These are phyloP conservation scores for Drosophila lini DNA, from an alignment of 1,140 invertebrate genomes.

Conservation along the genomic window DNA sequence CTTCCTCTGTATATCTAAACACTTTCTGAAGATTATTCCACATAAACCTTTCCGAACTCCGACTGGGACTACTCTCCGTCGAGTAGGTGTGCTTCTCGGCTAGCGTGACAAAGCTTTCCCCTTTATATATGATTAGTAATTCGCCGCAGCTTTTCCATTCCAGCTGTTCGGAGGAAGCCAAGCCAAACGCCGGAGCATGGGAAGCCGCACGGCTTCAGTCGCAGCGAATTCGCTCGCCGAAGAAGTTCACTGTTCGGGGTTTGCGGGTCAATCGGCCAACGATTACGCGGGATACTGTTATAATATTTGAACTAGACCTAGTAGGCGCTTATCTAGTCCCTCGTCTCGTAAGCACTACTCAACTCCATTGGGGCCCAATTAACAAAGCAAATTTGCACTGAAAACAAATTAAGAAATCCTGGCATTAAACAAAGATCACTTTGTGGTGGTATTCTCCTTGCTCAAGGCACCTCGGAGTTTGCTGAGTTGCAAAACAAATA, in stretches of 20 bases:
- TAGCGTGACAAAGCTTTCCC: neutral
- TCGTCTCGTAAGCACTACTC: constrained; percentile 6
- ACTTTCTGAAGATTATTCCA: neutral
- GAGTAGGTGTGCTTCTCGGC: neutral
- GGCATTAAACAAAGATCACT: neutral
- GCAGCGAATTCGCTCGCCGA: constrained; percentile 31
- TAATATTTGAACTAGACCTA: constrained; percentile 11
- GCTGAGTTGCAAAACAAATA: constrained; percentile 27
- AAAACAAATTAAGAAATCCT: constrained; percentile 23
- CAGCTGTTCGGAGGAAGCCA: neutral
- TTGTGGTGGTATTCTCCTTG: neutral
- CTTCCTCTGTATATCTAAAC: too few species aligned
- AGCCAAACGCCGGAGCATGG: neutral
- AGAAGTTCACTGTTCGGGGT: constrained; percentile 40
- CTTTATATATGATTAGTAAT: neutral
- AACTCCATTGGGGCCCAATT: constrained; percentile 10
- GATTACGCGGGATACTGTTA: constrained; percentile 7
- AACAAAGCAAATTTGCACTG: constrained; percentile 27
- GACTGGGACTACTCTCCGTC: neutral
- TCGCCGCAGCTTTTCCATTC: constrained; percentile 15
- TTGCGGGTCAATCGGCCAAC: constrained; percentile 6
- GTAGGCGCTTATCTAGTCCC: constrained; percentile 17
- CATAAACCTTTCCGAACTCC: neutral
- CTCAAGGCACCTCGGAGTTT: constrained; percentile 19
- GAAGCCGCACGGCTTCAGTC: constrained; percentile 17